Percentiles rank a stretch among this genome's conserved stretches.
Evolutionary conservation across 2,888 invertebrate genomes (phyloP).

Genomic region (Anthophora plumipes): DNA sequence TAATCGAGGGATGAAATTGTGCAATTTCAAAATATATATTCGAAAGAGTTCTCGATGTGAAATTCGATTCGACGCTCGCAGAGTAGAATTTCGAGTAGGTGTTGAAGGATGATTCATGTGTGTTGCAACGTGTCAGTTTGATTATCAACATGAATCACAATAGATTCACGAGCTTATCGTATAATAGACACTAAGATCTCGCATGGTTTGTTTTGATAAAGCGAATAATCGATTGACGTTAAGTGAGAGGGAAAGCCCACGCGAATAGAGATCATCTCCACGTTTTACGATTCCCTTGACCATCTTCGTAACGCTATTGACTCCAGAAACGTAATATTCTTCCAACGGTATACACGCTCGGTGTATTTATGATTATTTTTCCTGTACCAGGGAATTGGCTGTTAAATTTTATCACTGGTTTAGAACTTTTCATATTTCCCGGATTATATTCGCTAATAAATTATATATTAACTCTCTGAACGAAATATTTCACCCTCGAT

Average conservation of each 20-base stretch:
- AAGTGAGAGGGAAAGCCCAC: background rate
- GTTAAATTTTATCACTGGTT: no score
- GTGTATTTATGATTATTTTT: no score
- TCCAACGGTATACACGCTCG: background rate
- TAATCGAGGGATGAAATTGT: no score
- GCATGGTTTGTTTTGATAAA: slow-evolving; percentile 16
- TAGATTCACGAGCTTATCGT: background rate
- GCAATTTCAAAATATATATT: background rate
- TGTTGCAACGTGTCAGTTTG: background rate
- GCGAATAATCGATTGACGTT: slow-evolving; percentile 24
- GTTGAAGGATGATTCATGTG: background rate
- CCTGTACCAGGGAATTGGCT: no score
- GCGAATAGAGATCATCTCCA: background rate
- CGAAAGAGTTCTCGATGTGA: background rate
- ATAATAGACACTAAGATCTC: background rate
- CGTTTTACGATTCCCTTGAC: background rate
- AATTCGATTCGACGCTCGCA: background rate
- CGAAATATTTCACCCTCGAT: no score
- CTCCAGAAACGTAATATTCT: background rate
- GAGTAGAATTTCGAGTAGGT: background rate
- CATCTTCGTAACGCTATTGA: background rate
- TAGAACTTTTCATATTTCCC: no score
- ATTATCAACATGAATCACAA: background rate
- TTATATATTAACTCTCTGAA: no score
- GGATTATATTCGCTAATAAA: no score